Evolutionary conservation across 2,888 invertebrate genomes (phyloP), one percentile per base, ranked within the genome.

Genomic region (Galerucella pusilla): DNA sequence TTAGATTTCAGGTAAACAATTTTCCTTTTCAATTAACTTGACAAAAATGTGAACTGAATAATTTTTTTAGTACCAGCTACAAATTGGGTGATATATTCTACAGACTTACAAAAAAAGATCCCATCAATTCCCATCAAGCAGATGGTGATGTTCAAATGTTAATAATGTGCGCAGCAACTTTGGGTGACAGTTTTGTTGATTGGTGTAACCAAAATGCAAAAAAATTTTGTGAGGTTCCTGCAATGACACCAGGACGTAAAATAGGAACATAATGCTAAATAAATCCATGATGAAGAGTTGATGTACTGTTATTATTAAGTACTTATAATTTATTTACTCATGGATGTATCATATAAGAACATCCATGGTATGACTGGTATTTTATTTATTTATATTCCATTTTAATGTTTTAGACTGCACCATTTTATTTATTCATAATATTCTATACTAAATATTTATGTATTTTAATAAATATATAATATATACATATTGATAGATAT

Each of bases 81-180:
- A 61, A 61, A 7, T n/a, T 61, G n/a, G 76, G 76, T 1, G 89
- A 88, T 73, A 83, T 94, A 52, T 93, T 90, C 83, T 86, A 89
- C 77, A 89, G 90, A 67, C 85, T 92, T 28, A 87, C 91, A 63
- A 87, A 88, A 2, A 88, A 86, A 71, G 82, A 88, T 14, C 87
- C 90, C 0, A 64, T 81, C n/a, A 85, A 88, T 81, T 88, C 90
- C 0, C 94, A 95, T 84, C 89, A 89, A 78, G 94, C 94, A 1
- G 94, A 94, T 86, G 89, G 86, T 1, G 94, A 95, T 85, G 93
- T 93, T 49, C 78, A 90, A 2, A 91, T 91, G 88, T 86, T 94
- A 68, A 83, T 93, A 12, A 88, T 91, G 78, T 91, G 93, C 83
- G 91, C 92, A 4, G 86, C 90, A 35, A 88, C 89, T 10, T 86